Percentiles rank a stretch among this genome's conserved stretches.
Evolutionary conservation across 2,888 invertebrate genomes (phyloP).

Genomic region (Podotricha telesiphe): DNA sequence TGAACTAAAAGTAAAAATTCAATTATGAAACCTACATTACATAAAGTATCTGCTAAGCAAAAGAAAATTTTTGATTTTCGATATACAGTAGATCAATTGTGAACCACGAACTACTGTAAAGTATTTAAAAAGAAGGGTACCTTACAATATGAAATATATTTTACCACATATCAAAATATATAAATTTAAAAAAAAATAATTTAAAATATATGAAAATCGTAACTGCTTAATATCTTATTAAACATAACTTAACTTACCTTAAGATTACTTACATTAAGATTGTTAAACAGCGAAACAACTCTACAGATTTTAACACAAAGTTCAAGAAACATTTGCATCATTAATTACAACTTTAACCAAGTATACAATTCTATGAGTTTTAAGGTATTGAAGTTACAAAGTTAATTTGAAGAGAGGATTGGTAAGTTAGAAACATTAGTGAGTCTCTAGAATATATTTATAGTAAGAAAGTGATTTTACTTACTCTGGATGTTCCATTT

Average conservation of each 20-base stretch:
- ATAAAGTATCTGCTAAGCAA: no score
- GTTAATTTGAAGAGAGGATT: slow-evolving; percentile 27
- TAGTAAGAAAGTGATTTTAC: slow-evolving; percentile 53
- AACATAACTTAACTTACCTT: background rate
- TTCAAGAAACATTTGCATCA: slow-evolving; percentile 32
- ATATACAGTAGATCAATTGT: no score
- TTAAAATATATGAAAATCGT: background rate
- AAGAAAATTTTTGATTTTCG: no score
- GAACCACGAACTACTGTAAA: no score
- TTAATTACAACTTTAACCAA: slow-evolving; percentile 34
- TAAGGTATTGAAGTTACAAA: slow-evolving; percentile 27
- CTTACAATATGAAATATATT: no score
- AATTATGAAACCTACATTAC: no score
- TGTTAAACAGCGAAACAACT: slow-evolving; percentile 20
- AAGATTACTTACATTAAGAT: slow-evolving; percentile 13
- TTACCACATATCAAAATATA: no score
- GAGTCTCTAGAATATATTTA: background rate
- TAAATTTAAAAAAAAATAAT: no score
- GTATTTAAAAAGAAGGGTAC: no score
- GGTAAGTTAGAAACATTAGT: slow-evolving; percentile 27
- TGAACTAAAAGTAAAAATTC: no score
- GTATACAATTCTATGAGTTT: slow-evolving; percentile 27
- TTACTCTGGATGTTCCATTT: slow-evolving; percentile 94
- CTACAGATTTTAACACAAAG: slow-evolving; percentile 20
- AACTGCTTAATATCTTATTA: no score